Percentiles rank a stretch among this genome's conserved stretches.
Evolutionary conservation across 2,113 vertebrate species (phyloP).

Genomic region (Piaya cayana): DNA sequence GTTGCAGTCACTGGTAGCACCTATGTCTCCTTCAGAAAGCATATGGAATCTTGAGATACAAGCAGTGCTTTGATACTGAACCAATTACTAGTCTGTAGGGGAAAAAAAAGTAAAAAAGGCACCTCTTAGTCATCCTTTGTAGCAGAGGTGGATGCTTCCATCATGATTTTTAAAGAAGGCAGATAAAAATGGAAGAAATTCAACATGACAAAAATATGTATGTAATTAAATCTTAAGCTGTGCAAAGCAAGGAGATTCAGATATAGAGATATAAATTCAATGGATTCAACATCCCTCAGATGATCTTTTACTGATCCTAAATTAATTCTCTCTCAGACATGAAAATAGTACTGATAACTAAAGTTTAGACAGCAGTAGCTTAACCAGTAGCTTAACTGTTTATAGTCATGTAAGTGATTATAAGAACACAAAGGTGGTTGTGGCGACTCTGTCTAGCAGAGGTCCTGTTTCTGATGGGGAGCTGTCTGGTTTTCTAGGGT

Average conservation of each 20-base stretch:
- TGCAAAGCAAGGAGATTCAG: background rate
- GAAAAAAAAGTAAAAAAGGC: background rate
- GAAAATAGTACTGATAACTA: background rate
- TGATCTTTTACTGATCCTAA: background rate
- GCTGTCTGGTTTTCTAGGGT: background rate
- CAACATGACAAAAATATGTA: background rate
- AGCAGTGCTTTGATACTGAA: background rate
- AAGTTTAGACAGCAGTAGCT: background rate
- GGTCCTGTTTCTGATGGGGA: background rate
- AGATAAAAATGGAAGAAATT: background rate
- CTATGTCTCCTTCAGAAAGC: background rate
- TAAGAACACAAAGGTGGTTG: background rate
- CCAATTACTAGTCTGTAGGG: background rate
- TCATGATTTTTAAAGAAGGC: background rate
- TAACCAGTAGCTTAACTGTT: background rate
- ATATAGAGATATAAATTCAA: background rate
- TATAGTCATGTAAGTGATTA: background rate
- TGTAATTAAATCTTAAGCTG: background rate
- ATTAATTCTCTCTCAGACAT: background rate
- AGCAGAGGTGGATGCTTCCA: background rate
- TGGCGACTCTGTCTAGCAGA: background rate
- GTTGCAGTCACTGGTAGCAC: background rate
- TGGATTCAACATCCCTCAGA: background rate
- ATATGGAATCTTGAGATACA: background rate
- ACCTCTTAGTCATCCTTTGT: background rate